phyloP scores from a whole-genome alignment of 2,113 vertebrate species.

The Hipposideros armiger region DNA sequence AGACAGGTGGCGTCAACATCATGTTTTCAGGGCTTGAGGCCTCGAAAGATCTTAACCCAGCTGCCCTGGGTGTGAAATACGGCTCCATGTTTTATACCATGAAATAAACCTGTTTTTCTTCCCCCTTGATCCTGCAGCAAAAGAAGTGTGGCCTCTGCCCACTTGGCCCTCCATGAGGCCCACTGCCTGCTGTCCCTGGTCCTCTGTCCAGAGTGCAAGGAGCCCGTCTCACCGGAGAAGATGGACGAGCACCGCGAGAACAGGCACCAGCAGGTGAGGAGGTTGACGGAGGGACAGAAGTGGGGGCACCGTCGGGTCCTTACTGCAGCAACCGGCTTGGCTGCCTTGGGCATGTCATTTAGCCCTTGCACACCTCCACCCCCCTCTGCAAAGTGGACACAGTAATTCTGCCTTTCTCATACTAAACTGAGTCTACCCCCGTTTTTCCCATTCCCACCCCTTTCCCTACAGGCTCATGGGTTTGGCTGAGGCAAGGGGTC shows the following conservation, averaged over 20 bases:
- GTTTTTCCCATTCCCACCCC: neutral
- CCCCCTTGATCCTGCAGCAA: conserved; percentile 82
- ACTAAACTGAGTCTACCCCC: neutral
- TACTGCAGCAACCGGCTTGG: neutral
- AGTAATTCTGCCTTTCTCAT: neutral
- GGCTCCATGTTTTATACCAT: neutral
- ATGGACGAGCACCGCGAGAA: conserved; percentile 85
- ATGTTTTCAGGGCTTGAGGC: neutral
- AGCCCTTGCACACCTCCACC: neutral
- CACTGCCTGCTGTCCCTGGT: conserved; percentile 90
- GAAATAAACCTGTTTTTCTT: neutral
- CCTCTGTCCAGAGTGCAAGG: conserved; percentile 88
- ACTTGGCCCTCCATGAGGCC: conserved; percentile 89
- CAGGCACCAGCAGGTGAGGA: conserved; percentile 88
- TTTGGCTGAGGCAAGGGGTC: neutral
- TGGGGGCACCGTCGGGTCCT: neutral
- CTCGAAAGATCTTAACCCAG: neutral
- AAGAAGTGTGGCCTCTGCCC: conserved; percentile 86
- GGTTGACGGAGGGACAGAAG: neutral
- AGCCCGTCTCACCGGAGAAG: conserved; percentile 82
- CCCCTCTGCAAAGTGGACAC: neutral
- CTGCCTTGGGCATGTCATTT: neutral
- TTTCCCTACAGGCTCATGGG: neutral
- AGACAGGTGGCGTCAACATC: neutral
- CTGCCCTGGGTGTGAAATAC: neutral